phyloP scores from a whole-genome alignment of 2,797 vertebrate genomes.

The Acanthopagrus latus region DNA sequence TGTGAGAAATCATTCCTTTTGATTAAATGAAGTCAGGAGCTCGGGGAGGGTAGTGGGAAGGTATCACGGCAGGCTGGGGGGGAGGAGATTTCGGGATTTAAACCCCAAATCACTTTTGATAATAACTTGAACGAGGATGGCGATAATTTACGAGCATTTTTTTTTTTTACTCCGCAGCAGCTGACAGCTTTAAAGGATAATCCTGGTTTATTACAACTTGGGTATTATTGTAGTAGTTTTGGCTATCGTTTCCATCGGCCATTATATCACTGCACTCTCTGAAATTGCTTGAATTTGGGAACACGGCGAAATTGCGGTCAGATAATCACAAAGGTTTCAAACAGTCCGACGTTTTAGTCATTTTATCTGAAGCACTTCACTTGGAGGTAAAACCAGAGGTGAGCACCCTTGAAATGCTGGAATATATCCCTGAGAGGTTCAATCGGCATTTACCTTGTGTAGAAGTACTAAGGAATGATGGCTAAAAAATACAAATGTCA shows the following conservation, averaged over 20 bases:
- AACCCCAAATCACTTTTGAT: conserved; percentile 52
- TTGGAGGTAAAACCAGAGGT: not conserved
- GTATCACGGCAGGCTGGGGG: conserved; percentile 27
- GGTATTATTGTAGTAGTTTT: conserved; percentile 19
- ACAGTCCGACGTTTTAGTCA: not conserved
- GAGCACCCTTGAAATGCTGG: not conserved
- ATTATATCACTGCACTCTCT: not conserved
- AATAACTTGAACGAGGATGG: conserved; percentile 35
- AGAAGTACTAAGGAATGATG: not conserved
- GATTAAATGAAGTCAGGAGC: conserved; percentile 73
- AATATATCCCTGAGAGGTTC: too few relatives aligned
- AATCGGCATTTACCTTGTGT: too few relatives aligned
- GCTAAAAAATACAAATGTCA: not conserved
- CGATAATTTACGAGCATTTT: conserved; percentile 35
- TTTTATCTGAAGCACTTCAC: not conserved
- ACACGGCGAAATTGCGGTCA: not conserved
- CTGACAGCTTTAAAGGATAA: conserved; percentile 40
- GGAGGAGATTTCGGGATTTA: conserved; percentile 46
- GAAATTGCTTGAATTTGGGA: not conserved
- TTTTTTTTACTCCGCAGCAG: conserved; percentile 27
- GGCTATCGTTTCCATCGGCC: not conserved
- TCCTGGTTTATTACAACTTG: conserved; percentile 33
- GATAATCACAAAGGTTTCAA: not conserved
- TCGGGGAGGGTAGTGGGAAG: conserved; percentile 34
- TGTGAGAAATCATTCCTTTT: conserved; percentile 76